Conservation (phyloP, 2,113 vertebrate species). For the Podocnemis expansa region DNA sequence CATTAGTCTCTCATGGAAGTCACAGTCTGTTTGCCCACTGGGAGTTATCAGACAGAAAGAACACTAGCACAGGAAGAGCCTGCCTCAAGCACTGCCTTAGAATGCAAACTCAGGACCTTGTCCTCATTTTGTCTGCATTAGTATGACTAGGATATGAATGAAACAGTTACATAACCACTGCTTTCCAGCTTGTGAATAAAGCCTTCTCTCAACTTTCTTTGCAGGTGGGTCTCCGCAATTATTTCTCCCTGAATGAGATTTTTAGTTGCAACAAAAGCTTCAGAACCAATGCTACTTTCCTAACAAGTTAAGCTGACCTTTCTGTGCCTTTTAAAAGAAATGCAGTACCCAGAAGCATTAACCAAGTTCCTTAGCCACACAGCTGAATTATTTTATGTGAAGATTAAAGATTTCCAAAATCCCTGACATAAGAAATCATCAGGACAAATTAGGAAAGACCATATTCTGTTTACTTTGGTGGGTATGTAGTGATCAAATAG, state of each 20-base stretch:
- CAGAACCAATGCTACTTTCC: background rate
- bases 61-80: accelerated
- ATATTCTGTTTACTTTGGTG: background rate
- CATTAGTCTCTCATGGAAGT: background rate
- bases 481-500: too few relatives aligned
- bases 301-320: background rate
- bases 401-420: background rate
- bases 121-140: background rate
- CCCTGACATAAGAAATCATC: background rate
- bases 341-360: background rate
- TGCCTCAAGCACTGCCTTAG: background rate
- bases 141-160: background rate
- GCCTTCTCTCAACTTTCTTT: background rate
- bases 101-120: accelerated
- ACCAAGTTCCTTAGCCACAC: background rate
- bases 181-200: background rate
- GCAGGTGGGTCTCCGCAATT: background rate
- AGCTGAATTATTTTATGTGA: accelerated
- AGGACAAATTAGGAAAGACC: background rate
- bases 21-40: too few relatives aligned
- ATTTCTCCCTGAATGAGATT: background rate
- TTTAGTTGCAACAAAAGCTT: background rate
- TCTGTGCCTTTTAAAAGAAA: background rate
- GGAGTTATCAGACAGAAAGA: background rate
- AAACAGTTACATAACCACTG: accelerated